Base-by-base conservation (phyloP, 2,888 invertebrate species). In the Eudasyphora cyanicolor region DNA sequence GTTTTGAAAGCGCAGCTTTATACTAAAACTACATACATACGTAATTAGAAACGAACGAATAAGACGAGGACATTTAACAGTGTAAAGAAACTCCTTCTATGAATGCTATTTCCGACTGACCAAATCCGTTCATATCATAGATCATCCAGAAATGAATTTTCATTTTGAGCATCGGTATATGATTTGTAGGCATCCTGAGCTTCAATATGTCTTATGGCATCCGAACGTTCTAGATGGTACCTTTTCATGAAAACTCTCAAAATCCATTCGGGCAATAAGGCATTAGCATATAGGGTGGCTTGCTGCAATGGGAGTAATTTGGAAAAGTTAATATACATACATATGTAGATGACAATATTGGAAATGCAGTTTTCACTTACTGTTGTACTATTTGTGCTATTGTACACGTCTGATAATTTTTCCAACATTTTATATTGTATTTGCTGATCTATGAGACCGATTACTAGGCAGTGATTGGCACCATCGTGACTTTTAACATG, bases 181-280 rank as follows among this genome's bases (percentile, higher is more conserved):
- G 87, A 86, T 29, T 79, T 77, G 42, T 87, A 90, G 0, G 86
- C 86, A 14, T 88, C 85, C 74, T 91, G 91, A 4, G 87, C 89
- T 7, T 79, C 82, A 8, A 91, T 86, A 49, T 90, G 90, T 6
- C 78, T 54, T 2, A 89, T 86, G 0, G 90, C 92, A 42, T 89
- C 86, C 3, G 79, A 64, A 1, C 87, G 82, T 0, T 86, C 86
- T 0, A 90, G 86, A 2, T 87, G 85, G 67, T 86, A 89, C 38
- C 87, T 88, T 35, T 90, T 87, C 91, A 90, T 91, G 54, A 90
- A 89, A 0, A 91, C 84, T 5, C 87, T 86, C 2, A 91, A 84
- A 10, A 90, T 86, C 91, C 91, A 91, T 71, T 90, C 87, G 0
- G 91, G 91, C 69, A 91, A 83, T 60, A 91, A 77, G 0, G 89